Conservation (phyloP, 1,140 invertebrate species). For the Aphaenogaster ashmeadi region DNA sequence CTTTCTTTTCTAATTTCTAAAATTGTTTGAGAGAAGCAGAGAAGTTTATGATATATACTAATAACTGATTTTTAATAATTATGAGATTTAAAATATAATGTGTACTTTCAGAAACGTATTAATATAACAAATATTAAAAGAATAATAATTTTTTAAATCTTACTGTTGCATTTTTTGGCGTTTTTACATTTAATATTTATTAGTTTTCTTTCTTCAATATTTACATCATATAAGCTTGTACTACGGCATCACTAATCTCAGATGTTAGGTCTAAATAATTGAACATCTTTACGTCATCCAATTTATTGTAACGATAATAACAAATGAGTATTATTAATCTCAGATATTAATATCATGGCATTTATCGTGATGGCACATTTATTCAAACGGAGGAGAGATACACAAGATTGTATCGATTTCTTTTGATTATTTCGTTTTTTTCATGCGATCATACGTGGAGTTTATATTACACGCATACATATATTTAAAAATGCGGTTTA, state of each 20-base stretch:
- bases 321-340: background rate
- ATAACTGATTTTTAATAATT: background rate
- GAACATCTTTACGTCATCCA: background rate
- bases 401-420: background rate
- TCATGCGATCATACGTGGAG: background rate
- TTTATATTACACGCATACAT: background rate
- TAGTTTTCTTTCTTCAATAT: background rate
- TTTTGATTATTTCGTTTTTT: background rate
- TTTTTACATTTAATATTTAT: conserved; percentile 8
- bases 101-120: background rate
- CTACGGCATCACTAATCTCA: background rate
- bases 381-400: background rate
- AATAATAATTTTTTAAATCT: background rate
- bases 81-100: background rate
- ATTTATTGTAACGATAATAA: background rate
- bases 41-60: background rate
- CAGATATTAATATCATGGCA: background rate
- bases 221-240: background rate
- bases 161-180: background rate
- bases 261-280: background rate
- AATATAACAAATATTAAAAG: background rate
- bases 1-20: background rate
- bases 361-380: background rate
- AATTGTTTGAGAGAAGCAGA: background rate
- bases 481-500: background rate